Evolutionary conservation across 2,113 vertebrate genomes (phyloP).

Genomic region (Fregata magnificens): DNA sequence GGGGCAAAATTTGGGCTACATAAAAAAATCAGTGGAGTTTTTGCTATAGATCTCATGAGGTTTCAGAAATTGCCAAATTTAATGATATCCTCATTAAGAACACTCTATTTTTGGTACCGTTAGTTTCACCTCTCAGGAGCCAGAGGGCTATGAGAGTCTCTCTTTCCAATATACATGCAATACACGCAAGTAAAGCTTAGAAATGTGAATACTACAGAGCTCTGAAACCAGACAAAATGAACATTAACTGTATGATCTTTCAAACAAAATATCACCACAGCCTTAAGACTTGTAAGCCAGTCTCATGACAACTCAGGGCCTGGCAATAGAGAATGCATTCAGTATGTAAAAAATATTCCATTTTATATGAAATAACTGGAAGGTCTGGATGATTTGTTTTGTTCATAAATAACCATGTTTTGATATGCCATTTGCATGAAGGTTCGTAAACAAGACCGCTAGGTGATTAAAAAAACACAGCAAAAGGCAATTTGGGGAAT

Average conservation of each 20-base stretch:
- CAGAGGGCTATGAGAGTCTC: neutral
- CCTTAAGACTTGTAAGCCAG: neutral
- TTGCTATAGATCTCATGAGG: neutral
- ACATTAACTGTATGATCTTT: neutral
- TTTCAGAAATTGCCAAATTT: neutral
- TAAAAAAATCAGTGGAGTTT: neutral
- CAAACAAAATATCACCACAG: neutral
- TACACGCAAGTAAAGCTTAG: neutral
- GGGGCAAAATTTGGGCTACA: neutral
- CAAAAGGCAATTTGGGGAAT: slow-evolving; percentile 29
- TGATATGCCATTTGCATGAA: neutral
- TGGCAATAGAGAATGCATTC: neutral
- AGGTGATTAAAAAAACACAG: slow-evolving; percentile 26
- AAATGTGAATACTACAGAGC: neutral
- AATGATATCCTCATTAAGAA: neutral
- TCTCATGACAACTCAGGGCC: neutral
- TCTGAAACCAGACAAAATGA: neutral
- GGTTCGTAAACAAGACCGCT: neutral
- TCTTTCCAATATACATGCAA: neutral
- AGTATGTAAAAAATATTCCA: neutral
- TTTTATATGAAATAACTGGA: neutral
- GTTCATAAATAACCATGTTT: slow-evolving; percentile 38
- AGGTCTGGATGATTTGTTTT: neutral
- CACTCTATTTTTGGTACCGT: neutral
- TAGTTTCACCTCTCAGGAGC: neutral